Evolutionary conservation across 35 echinoderm and acorn worm species (phyloP).

Genomic region (Heliocidaris tuberculata): DNA sequence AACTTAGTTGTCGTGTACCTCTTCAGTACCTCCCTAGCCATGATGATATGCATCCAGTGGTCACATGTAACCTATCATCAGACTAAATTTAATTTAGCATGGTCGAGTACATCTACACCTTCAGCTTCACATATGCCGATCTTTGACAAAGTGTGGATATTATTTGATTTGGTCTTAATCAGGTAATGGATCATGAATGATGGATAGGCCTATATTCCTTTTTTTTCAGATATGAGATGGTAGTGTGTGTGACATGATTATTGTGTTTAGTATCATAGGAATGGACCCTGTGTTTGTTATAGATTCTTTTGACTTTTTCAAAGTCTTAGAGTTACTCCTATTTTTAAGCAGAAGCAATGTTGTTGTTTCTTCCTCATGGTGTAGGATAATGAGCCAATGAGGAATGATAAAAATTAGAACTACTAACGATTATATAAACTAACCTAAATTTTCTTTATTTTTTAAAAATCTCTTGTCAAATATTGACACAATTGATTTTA

Average conservation of each 20-base stretch:
- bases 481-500: too few relatives aligned
- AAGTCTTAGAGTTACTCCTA: too few relatives aligned
- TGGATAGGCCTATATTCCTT: background rate
- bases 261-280: background rate
- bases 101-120: constrained; percentile 2
- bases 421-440: too few relatives aligned
- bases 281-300: background rate
- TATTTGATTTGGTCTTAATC: background rate
- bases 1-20: background rate
- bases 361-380: too few relatives aligned
- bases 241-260: background rate
- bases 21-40: background rate
- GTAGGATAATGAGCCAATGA: too few relatives aligned
- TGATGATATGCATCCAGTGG: background rate
- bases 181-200: background rate
- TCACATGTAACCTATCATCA: background rate
- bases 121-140: background rate
- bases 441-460: too few relatives aligned
- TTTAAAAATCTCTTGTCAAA: too few relatives aligned
- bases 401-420: too few relatives aligned
- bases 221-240: background rate
- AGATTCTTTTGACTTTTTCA: too few relatives aligned
- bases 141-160: background rate
- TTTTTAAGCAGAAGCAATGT: too few relatives aligned
- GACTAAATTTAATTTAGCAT: background rate